A percentile compares a stretch with the other conserved stretches of the same genome.
phyloP scores from a whole-genome alignment of 2,888 invertebrate genomes.

The Buathra laborator region DNA sequence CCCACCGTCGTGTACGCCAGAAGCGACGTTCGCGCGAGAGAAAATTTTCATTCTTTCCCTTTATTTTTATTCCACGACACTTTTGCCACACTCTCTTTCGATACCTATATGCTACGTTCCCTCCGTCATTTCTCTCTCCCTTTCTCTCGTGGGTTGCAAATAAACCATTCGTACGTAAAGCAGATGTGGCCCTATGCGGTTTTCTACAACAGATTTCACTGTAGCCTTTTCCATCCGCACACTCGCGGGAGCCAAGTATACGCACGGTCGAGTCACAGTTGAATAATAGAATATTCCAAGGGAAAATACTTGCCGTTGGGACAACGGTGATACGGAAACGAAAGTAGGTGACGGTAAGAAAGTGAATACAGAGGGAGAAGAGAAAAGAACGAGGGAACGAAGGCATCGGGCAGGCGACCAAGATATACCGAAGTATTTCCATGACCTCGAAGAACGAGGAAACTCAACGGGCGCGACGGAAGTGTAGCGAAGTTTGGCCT shows the following conservation, averaged over 20 bases:
- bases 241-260: not conserved
- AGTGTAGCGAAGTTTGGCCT: slow-evolving; percentile 51
- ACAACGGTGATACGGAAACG: slow-evolving; percentile 7
- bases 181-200: slow-evolving; percentile 57
- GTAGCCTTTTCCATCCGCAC: not conserved
- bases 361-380: slow-evolving; percentile 10
- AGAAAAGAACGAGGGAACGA: slow-evolving; percentile 20
- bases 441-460: slow-evolving; percentile 59
- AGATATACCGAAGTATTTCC: slow-evolving; percentile 60
- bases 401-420: slow-evolving; percentile 43
- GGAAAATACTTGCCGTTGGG: slow-evolving; percentile 47
- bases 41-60: slow-evolving; percentile 30
- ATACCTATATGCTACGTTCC: slow-evolving; percentile 43
- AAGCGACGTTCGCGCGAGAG: not conserved
- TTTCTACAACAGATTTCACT: slow-evolving; percentile 5
- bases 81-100: not conserved
- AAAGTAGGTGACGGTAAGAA: not conserved
- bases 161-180: slow-evolving; percentile 63
- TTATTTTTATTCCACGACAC: slow-evolving; percentile 22
- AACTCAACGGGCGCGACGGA: slow-evolving; percentile 52
- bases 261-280: slow-evolving; percentile 10
- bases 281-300: slow-evolving; percentile 58
- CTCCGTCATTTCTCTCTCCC: not conserved
- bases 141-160: slow-evolving; percentile 17
- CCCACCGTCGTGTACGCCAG: not conserved